phyloP scores from a whole-genome alignment of 1,140 invertebrate species.

The Hyposmocoma kahamanoa region DNA sequence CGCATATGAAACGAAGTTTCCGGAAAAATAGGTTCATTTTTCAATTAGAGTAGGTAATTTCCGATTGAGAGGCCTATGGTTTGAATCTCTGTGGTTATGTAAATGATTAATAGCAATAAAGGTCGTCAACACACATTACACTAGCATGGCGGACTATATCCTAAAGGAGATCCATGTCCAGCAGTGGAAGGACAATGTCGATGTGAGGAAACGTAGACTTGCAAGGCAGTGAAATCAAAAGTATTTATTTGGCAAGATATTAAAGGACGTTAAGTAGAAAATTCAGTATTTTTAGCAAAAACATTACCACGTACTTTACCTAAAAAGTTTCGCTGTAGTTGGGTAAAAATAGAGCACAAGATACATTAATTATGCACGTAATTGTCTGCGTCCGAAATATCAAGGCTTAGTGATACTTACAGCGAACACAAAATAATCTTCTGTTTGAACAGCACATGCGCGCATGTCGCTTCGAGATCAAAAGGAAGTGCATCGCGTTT shows the following conservation, averaged over 20 bases:
- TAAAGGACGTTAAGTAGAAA: too few relatives aligned
- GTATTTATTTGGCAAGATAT: too few relatives aligned
- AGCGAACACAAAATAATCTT: too few relatives aligned
- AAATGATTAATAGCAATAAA: background rate
- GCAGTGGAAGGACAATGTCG: too few relatives aligned
- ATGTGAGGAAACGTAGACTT: too few relatives aligned
- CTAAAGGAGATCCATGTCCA: background rate
- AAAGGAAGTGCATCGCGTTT: constrained; percentile 38
- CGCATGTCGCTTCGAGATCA: constrained; percentile 24
- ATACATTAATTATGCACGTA: background rate
- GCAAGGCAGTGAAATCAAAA: too few relatives aligned
- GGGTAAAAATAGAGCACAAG: background rate
- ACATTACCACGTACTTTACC: background rate
- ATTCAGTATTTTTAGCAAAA: too few relatives aligned
- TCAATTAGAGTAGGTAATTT: background rate
- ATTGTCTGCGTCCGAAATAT: background rate
- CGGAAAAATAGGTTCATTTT: background rate
- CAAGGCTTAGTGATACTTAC: background rate
- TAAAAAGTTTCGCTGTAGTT: background rate
- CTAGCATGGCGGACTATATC: background rate
- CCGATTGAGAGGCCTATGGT: background rate
- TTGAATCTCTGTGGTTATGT: too few relatives aligned
- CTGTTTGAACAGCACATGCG: too few relatives aligned
- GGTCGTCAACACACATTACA: background rate
- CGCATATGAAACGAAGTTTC: background rate